Percentiles rank a stretch among this genome's conserved stretches.
These are phyloP conservation scores for Centropyge bicolor DNA, from an alignment of 2,797 vertebrate genomes.

Conservation along the genomic window DNA sequence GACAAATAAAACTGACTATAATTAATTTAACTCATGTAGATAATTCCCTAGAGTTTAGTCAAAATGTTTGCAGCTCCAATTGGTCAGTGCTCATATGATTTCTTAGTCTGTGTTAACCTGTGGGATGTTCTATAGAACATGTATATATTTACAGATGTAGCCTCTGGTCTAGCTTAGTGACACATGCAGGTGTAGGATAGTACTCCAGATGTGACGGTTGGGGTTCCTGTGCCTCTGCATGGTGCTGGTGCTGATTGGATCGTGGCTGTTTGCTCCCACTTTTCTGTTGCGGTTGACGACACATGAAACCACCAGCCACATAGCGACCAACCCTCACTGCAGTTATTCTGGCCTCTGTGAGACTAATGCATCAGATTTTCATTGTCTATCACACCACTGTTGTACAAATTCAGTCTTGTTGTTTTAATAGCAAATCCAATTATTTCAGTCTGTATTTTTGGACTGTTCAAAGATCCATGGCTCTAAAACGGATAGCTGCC, in stretches of 20 bases:
- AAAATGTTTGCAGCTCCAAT: conserved; percentile 28
- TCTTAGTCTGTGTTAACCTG: background rate
- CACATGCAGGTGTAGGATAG: conserved; percentile 30
- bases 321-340: conserved; percentile 92
- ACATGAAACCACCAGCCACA: conserved; percentile 99
- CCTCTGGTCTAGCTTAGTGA: conserved; percentile 15
- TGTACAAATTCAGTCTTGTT: background rate
- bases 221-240: conserved; percentile 90
- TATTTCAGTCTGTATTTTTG: conserved; percentile 31
- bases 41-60: conserved; percentile 3
- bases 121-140: background rate
- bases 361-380: background rate
- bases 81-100: background rate
- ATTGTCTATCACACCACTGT: background rate
- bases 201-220: conserved; percentile 50
- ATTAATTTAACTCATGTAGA: background rate
- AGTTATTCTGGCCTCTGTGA: conserved; percentile 21
- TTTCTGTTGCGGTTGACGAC: conserved; percentile 99
- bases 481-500: conserved; percentile 69
- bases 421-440: conserved; percentile 19
- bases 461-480: conserved; percentile 58
- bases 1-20: background rate
- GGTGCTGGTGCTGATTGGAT: conserved; percentile 98
- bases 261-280: conserved; percentile 99
- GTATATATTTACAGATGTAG: conserved; percentile 18